Conservation (phyloP, 2,888 invertebrate species). For the Drosophila mulleri region DNA sequence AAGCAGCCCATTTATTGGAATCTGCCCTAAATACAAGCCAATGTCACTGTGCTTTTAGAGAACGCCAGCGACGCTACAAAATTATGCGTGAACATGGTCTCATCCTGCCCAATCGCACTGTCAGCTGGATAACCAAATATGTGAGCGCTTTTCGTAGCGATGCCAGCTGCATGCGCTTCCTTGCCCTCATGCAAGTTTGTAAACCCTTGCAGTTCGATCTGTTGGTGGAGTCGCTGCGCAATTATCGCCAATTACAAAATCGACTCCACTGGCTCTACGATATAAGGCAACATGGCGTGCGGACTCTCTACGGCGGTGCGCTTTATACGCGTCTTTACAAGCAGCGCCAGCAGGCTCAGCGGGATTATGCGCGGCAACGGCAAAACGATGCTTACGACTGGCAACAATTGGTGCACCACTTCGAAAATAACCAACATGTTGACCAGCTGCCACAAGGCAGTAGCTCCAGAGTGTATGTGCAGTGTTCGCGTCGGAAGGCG, state of each 20-base stretch:
- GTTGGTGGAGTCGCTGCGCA: constrained; percentile 91
- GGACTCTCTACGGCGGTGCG: constrained; percentile 87
- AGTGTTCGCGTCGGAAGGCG: constrained; percentile 81
- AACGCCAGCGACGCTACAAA: constrained; percentile 89
- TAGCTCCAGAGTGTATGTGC: constrained; percentile 63
- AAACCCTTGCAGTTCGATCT: constrained; percentile 90
- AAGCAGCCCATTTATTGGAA: too few relatives aligned
- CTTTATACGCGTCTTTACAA: constrained; percentile 89
- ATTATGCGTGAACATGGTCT: constrained; percentile 92
- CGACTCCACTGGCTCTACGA: constrained; percentile 88
- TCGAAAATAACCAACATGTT: constrained; percentile 73
- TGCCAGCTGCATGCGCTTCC: constrained; percentile 86
- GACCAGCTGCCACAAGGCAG: constrained; percentile 63
- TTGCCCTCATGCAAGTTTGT: constrained; percentile 91
- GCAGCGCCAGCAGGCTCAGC: constrained; percentile 82
- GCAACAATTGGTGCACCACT: constrained; percentile 71
- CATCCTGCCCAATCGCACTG: constrained; percentile 89
- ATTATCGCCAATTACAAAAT: constrained; percentile 89
- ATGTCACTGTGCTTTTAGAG: constrained; percentile 82
- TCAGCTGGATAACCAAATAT: constrained; percentile 90
- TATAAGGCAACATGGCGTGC: constrained; percentile 90
- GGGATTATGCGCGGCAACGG: constrained; percentile 68
- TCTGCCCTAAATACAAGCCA: not conserved
- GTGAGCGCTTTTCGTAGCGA: constrained; percentile 87
- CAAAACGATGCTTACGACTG: constrained; percentile 63